Percentiles rank a stretch among this genome's conserved stretches.
phyloP scores from a whole-genome alignment of 2,888 invertebrate genomes.

The Zele albiditarsus region DNA sequence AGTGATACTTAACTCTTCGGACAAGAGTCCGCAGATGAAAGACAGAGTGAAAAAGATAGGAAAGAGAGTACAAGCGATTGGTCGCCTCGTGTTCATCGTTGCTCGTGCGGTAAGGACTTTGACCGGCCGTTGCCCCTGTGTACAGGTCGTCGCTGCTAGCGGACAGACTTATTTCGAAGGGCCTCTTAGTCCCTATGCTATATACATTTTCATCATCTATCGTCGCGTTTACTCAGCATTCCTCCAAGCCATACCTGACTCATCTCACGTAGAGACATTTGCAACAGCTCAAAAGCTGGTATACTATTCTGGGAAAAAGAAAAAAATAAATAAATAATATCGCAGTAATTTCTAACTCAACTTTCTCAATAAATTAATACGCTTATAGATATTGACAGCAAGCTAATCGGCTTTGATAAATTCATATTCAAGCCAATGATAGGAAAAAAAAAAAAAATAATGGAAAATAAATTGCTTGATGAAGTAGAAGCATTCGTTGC shows the following conservation, averaged over 20 bases:
- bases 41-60: background rate
- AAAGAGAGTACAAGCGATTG: conserved; percentile 27
- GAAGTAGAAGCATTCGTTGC: conserved; percentile 29
- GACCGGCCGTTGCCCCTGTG: conserved; percentile 71
- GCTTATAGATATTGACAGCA: background rate
- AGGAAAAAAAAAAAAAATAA: conserved; percentile 7
- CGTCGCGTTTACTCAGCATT: conserved; percentile 17
- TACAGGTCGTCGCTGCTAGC: conserved; percentile 47
- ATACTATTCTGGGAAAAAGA: background rate
- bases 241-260: conserved; percentile 30
- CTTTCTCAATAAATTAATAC: background rate
- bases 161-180: conserved; percentile 52
- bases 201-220: conserved; percentile 27
- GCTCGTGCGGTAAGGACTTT: conserved; percentile 64
- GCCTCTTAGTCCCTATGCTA: conserved; percentile 47
- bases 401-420: conserved; percentile 15
- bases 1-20: background rate
- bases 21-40: background rate
- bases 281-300: background rate
- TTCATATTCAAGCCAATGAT: background rate
- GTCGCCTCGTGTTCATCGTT: conserved; percentile 39
- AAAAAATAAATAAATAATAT: background rate
- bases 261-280: conserved; percentile 28
- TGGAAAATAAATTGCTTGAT: conserved; percentile 26
- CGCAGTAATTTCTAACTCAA: background rate